phyloP scores from a whole-genome alignment of 2,797 vertebrate genomes.

The Parambassis ranga region DNA sequence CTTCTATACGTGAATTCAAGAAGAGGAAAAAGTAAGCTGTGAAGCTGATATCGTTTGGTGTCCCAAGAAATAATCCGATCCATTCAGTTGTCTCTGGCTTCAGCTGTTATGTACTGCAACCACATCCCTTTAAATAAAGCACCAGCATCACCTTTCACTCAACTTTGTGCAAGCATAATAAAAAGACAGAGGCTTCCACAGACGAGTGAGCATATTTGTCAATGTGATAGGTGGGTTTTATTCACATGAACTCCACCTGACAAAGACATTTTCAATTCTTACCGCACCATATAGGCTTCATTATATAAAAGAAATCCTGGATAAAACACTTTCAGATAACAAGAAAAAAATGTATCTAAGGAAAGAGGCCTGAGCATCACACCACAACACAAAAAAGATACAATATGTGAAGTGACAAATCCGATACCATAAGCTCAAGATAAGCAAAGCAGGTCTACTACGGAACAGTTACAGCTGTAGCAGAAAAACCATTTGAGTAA shows the following conservation, averaged over 20 bases:
- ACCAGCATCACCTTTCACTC: slow-evolving; percentile 77
- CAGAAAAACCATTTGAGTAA: slow-evolving; percentile 17
- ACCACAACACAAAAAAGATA: slow-evolving; percentile 49
- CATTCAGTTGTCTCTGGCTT: slow-evolving; percentile 57
- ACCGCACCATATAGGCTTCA: slow-evolving; percentile 69
- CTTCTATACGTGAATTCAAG: slow-evolving; percentile 18
- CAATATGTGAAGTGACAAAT: slow-evolving; percentile 29
- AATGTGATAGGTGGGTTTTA: no score
- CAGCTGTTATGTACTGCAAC: slow-evolving; percentile 63
- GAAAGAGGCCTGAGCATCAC: slow-evolving; percentile 30
- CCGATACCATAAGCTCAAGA: slow-evolving; percentile 32
- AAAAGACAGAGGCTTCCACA: background rate
- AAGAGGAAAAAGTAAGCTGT: slow-evolving; percentile 59
- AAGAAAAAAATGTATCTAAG: slow-evolving; percentile 42
- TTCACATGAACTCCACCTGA: no score
- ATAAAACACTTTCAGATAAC: slow-evolving; percentile 68
- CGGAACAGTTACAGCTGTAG: slow-evolving; percentile 20
- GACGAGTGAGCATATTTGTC: background rate
- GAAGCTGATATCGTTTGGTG: slow-evolving; percentile 58
- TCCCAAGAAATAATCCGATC: slow-evolving; percentile 40
- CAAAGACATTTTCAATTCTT: background rate
- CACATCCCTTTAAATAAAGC: slow-evolving; percentile 82
- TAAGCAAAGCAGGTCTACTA: slow-evolving; percentile 47
- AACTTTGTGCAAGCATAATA: slow-evolving; percentile 30
- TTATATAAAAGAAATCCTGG: slow-evolving; percentile 77